Conservation (phyloP, 2,113 vertebrate genomes). For the Marcusenius ussheri region DNA sequence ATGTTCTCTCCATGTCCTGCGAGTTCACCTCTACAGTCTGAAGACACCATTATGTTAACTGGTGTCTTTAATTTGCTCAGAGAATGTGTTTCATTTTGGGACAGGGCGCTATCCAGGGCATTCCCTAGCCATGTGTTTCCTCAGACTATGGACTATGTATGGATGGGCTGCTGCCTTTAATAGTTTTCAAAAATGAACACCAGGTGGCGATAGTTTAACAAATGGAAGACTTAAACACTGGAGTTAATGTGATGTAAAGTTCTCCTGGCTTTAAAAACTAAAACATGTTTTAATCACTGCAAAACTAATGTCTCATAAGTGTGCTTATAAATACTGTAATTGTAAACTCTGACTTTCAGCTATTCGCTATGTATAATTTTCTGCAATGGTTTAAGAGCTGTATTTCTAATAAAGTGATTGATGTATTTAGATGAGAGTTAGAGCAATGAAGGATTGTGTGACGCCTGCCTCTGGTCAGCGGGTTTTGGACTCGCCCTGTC, state of each 20-base stretch:
- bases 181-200: background rate
- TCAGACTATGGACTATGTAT: background rate
- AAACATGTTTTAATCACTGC: background rate
- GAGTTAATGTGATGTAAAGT: background rate
- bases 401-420: background rate
- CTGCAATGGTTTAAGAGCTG: background rate
- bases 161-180: background rate
- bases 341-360: background rate
- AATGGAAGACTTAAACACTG: background rate
- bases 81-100: background rate
- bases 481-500: background rate
- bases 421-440: background rate
- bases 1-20: background rate
- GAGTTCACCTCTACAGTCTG: background rate
- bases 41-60: background rate
- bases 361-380: background rate
- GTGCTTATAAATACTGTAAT: background rate
- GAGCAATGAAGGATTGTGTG: background rate
- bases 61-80: background rate
- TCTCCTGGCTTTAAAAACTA: background rate
- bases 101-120: background rate
- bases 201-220: background rate
- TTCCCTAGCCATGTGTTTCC: background rate
- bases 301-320: background rate
- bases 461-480: background rate